Base-by-base conservation (phyloP, 2,797 vertebrate genomes). In the Dendrocincla fuliginosa region DNA sequence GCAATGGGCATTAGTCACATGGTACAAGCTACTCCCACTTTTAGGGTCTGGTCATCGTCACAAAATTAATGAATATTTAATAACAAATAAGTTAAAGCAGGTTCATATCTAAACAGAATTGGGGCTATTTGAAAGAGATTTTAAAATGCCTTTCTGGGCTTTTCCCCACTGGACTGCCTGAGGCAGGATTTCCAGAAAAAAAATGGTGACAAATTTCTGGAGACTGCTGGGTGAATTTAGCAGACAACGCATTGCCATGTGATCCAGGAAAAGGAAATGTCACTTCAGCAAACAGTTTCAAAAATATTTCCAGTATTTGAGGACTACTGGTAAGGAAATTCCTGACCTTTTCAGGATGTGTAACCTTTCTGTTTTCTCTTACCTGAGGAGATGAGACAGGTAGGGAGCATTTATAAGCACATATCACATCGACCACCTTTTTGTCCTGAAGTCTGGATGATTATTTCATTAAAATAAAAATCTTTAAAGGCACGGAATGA, bases 391-490 rank as follows among this genome's bases (percentile, higher is more conserved):
- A 39, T 24, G 27, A 78, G 7, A 50, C 22, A 63, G 10, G 6
- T 20, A 14, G 25, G 25, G 16, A 87, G 28, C 23, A 27, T 25
- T 69, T 47, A 30, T 5, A 33, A 74, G 32, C 52, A 63, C n/a
- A 44, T 83, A 87, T 39, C 61, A 77, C 44, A 78, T 5, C 0
- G 0, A n/a, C 10, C 30, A 2, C 4, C 14, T 69, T 68, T 82
- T 35, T 25, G 10, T 70, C 25, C 13, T 0, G 0, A 61, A 84
- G 8, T 17, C 14, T 47, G 37, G 13, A 37, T 82, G n/a, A 79
- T 52, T 63, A 37, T 80, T 82, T 44, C 47, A 39, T 28, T 57
- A 50, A 75, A 89, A 71, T 20, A 64, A 74, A 79, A 73, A 70
- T 15, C 33, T 68, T 80, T 90, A 55, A 64, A 57, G 55, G 50